A percentile compares a stretch with the other conserved stretches of the same genome.
Evolutionary conservation across 2,113 vertebrate species (phyloP).

Genomic region (Lates calcarifer): DNA sequence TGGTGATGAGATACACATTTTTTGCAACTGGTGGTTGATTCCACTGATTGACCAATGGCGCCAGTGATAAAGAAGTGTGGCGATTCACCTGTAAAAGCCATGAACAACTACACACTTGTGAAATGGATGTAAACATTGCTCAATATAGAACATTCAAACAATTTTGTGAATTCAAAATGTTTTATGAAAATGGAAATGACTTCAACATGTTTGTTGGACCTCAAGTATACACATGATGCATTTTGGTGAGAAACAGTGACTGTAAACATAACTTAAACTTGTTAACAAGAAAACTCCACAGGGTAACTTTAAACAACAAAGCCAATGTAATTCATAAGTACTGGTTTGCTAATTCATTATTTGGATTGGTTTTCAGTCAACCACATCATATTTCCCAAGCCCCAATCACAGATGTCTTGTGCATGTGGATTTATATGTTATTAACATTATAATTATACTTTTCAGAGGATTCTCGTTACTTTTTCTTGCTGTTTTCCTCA

Average conservation of each 20-base stretch:
- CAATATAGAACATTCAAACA: not conserved
- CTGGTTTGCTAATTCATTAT: conserved; percentile 2
- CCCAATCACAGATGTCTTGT: not conserved
- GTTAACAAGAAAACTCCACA: conserved; percentile 42
- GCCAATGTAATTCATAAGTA: not conserved
- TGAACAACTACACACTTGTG: not conserved
- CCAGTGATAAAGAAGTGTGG: not conserved
- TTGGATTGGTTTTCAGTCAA: conserved; percentile 15
- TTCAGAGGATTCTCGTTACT: not conserved
- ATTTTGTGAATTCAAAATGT: not conserved
- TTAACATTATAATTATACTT: conserved; percentile 6
- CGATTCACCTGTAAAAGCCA: not conserved
- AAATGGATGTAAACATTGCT: not conserved
- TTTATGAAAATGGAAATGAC: not conserved
- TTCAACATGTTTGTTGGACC: not conserved
- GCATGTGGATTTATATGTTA: conserved; percentile 1
- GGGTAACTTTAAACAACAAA: conserved; percentile 35
- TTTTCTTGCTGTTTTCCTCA: conserved; percentile 3
- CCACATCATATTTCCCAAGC: not conserved
- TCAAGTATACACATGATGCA: not conserved
- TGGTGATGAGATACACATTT: not conserved
- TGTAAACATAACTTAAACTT: not conserved
- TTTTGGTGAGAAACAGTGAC: not conserved
- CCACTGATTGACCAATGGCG: not conserved
- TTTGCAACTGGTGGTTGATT: not conserved